Conservation (phyloP, 2,113 vertebrate species). For the Dromaius novaehollandiae region DNA sequence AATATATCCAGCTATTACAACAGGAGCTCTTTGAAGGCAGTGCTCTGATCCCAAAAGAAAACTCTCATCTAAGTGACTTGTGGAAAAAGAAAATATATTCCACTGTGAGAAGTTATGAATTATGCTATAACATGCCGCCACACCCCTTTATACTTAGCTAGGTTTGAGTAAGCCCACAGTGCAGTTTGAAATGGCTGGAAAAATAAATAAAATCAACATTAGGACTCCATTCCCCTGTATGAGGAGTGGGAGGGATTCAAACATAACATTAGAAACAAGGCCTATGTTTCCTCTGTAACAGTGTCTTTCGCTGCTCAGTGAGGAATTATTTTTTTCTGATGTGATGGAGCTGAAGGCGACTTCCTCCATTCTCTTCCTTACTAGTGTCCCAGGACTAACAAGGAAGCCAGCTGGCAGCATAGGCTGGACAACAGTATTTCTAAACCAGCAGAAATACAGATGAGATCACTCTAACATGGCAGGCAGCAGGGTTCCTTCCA, state of each 20-base stretch:
- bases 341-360: neutral
- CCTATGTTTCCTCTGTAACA: neutral
- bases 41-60: neutral
- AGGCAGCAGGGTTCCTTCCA: accelerated
- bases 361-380: neutral
- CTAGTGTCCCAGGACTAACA: neutral
- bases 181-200: neutral
- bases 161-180: neutral
- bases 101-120: neutral
- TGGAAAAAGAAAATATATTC: neutral
- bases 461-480: neutral
- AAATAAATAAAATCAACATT: neutral
- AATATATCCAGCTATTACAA: neutral
- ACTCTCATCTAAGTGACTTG: neutral
- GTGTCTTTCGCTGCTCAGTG: neutral
- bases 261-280: neutral
- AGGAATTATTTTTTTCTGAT: neutral
- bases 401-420: neutral
- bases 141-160: neutral
- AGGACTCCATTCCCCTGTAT: neutral
- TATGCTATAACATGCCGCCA: neutral
- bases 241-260: neutral
- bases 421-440: neutral
- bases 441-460: neutral
- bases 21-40: neutral